phyloP scores from a whole-genome alignment of 2,888 invertebrate genomes.

The Amorpha juglandis region DNA sequence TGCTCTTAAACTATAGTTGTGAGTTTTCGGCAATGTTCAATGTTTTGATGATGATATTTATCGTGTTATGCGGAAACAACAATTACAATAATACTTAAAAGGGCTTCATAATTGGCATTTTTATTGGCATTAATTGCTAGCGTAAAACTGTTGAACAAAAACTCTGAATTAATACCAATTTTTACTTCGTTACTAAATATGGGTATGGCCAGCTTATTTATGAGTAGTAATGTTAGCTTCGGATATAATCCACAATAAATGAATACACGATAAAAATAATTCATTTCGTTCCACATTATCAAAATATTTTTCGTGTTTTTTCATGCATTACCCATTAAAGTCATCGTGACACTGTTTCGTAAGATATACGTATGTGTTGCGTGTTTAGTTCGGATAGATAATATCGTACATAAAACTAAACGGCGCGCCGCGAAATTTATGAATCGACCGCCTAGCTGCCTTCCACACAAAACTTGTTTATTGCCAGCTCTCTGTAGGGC shows the following conservation, averaged over 20 bases:
- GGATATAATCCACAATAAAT: background rate
- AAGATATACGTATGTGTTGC: constrained; percentile 43
- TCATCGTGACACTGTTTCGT: constrained; percentile 36
- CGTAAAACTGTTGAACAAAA: background rate
- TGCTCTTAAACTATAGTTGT: too few species aligned
- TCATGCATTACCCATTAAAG: constrained; percentile 27
- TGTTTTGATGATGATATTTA: background rate
- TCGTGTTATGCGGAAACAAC: background rate
- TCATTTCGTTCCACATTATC: background rate
- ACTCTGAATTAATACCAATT: too few species aligned
- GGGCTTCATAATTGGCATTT: background rate
- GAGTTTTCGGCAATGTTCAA: too few species aligned
- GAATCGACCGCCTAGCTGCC: constrained; percentile 77
- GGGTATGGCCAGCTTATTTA: too few species aligned
- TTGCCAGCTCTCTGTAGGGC: constrained; percentile 68
- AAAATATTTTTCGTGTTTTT: constrained; percentile 7
- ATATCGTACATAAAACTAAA: constrained; percentile 79
- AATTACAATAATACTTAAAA: background rate
- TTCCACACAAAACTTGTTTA: constrained; percentile 83
- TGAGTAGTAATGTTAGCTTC: too few species aligned
- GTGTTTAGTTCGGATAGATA: constrained; percentile 70
- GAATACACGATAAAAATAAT: background rate
- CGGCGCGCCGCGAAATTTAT: constrained; percentile 80
- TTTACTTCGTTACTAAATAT: too few species aligned
- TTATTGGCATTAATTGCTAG: too few species aligned